Evolutionary conservation across 2,888 invertebrate genomes (phyloP), one percentile per base, ranked within the genome.

Genomic region (Eristalis arbustorum): DNA sequence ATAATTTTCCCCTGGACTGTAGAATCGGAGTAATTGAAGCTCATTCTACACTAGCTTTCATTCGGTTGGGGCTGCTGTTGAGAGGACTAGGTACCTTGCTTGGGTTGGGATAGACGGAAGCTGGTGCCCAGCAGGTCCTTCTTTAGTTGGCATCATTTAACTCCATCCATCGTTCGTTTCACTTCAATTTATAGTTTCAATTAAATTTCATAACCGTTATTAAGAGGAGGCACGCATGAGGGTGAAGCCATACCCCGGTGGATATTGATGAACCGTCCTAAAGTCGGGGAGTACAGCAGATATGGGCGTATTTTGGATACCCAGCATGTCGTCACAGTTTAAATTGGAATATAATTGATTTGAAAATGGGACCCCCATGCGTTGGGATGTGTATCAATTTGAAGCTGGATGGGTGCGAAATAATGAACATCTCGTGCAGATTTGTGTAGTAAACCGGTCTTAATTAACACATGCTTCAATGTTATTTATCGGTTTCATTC

Each of bases 171-270:
- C 67, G 73, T 73, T 66, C 67, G 72, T 64, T 74, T 63, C 34
- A 37, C 18, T 81, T 74, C 80, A 74, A 63, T 74, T 74, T 74
- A 81, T 81, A 74, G 80, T 81, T 81, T 81, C 74, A 81, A 74
- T 81, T 81, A 74, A 81, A 69, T 81, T 81, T 81, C 68, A 81
- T 81, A 81, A 69, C 73, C 74, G 67, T 81, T 69, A 74, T 74
- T 74, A 73, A 80, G n/a, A 80, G 42, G 59, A 42, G 28, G 66
- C 66, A 72, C 22, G 34, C 25, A 59, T 37, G 11, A 11, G 59
- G 2, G 25, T 13, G 25, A 25, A 3, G 25, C 25, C 25, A 28
- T 59, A 59, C 49, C 8, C 49, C 18, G 18, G n/a, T 18, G 2
- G 18, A 18, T 49, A 49, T 49, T 49, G 49, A n/a, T 49, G 49